Evolutionary conservation across 2,113 vertebrate genomes (phyloP).

Genomic region (Ailurus styani): DNA sequence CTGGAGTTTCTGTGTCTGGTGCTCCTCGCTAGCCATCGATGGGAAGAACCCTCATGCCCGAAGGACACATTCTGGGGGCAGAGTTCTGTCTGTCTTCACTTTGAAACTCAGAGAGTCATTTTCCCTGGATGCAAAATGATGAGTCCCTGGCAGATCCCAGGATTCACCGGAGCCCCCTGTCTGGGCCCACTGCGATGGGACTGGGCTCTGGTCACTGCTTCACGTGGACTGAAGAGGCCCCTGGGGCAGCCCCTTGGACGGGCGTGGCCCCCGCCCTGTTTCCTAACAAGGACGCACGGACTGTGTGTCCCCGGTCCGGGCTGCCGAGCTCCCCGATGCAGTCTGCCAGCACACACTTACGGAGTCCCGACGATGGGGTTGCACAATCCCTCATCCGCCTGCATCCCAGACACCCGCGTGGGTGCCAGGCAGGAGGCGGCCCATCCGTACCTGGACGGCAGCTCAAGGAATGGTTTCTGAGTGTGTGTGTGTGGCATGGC

Average conservation of each 20-base stretch:
- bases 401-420: not conserved
- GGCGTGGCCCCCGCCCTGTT: not conserved
- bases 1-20: not conserved
- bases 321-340: not conserved
- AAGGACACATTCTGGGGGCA: not conserved
- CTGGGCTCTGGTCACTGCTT: not conserved
- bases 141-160: not conserved
- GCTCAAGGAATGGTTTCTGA: not conserved
- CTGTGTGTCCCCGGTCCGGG: not conserved
- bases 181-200: not conserved
- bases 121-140: not conserved
- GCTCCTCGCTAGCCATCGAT: rapidly evolving
- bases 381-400: not conserved
- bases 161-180: not conserved
- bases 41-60: not conserved
- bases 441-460: not conserved
- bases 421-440: not conserved
- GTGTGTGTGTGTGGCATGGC: not conserved
- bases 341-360: not conserved
- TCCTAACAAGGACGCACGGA: not conserved
- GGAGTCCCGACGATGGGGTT: not conserved
- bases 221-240: not conserved
- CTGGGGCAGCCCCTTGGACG: not conserved
- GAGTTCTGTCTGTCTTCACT: not conserved
- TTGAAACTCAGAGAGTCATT: not conserved